Evolutionary conservation across 2,888 invertebrate genomes (phyloP), one percentile per base, ranked within the genome.

Genomic region (Acholoe squamosa): DNA sequence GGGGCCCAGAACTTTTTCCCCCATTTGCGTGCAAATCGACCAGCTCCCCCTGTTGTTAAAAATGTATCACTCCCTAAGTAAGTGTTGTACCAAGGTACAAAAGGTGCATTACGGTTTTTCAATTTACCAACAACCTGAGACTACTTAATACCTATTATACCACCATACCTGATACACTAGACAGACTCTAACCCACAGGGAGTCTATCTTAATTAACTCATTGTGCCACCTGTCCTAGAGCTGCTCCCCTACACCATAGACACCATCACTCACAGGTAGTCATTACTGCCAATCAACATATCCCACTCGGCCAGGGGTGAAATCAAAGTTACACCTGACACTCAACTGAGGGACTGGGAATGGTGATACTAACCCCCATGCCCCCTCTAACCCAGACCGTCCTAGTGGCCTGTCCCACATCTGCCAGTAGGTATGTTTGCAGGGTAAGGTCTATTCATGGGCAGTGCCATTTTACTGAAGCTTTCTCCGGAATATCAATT

Each of bases 241-340:
- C 71, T 28, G 71, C 71, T 61, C 61, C 61, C 61, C 19, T 25
- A 25, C 14, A 43, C 43, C 43, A 43, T 43, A 43, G 43, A 43
- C 43, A 43, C 43, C 43, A 25, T 71, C 71, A 71, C 71, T 25
- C 25, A 71, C 71, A 71, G 28, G 71, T n/a, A 28, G 71, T 25
- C 25, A 71, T 71, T 71, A 71, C 71, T 71, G 71, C 71, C 71
- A 71, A 71, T 71, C 71, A 71, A 14, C 71, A 71, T 71, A 5
- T 71, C 71, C 71, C 0, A 16, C 25, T 1, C 71, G 25, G 28
- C 71, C 71, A 28, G 25, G 71, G 71, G 71, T 71, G 71, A 71
- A 71, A 71, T 71, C 71, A 71, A 71, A 71, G 71, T 28, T 71
- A 71, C 71, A 71, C 71, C 71, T 71, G 71, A 28, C 71, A 22